Evolutionary conservation across 2,888 invertebrate species (phyloP).

Genomic region (Andrena dorsata): DNA sequence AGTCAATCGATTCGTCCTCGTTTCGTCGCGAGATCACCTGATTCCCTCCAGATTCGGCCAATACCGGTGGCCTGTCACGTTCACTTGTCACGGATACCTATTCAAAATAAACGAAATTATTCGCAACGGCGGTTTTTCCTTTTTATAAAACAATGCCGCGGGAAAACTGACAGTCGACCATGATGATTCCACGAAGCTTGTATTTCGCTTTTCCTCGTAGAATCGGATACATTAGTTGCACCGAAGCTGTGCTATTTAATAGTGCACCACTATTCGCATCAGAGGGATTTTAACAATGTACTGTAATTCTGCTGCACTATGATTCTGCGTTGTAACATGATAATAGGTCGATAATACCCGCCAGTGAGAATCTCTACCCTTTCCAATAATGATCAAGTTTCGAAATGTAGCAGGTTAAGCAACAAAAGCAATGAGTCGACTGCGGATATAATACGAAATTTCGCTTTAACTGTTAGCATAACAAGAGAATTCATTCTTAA

Average conservation of each 20-base stretch:
- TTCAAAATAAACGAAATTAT: neutral
- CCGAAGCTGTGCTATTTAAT: neutral
- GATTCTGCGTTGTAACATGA: constrained; percentile 3
- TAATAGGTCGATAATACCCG: neutral
- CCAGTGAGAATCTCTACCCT: neutral
- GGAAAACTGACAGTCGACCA: too few species aligned
- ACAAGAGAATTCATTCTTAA: neutral
- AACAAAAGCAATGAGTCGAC: neutral
- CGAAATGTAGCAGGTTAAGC: neutral
- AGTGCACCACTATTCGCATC: neutral
- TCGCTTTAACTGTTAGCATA: neutral
- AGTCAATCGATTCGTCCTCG: constrained; percentile 50
- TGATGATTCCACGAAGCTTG: neutral
- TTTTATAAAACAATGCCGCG: neutral
- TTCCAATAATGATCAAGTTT: neutral
- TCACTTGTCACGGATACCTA: neutral
- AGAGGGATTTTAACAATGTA: neutral
- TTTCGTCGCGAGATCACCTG: constrained; percentile 47
- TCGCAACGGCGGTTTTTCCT: neutral
- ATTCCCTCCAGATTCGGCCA: constrained; percentile 56
- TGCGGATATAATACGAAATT: neutral
- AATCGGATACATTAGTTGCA: constrained; percentile 6
- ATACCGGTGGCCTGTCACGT: constrained; percentile 18
- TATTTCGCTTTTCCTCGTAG: neutral
- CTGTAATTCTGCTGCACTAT: neutral